Conservation (phyloP, 2,888 invertebrate genomes). For the Sepiola atlantica region DNA sequence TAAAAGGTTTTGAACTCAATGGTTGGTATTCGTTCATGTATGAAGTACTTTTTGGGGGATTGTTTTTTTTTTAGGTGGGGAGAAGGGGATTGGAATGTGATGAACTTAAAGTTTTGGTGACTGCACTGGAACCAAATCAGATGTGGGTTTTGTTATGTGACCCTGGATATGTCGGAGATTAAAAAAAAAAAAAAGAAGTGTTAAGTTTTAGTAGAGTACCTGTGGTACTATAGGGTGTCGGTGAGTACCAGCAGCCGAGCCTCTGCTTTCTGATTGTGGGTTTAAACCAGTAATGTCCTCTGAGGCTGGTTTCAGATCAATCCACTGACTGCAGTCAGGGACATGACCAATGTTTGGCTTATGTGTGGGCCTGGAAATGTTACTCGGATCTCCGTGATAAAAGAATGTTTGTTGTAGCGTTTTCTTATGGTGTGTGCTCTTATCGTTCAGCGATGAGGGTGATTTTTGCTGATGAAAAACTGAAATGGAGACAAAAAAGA, state of each 20-base stretch:
- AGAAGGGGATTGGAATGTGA: background rate
- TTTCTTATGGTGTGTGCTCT: constrained; percentile 2
- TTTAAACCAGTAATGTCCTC: constrained; percentile 21
- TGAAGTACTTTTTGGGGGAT: background rate
- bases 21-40: background rate
- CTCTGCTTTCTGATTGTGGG: constrained; percentile 1
- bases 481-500: background rate
- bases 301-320: constrained; percentile 32
- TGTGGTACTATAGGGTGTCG: background rate
- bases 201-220: background rate
- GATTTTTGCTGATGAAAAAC: constrained; percentile 11
- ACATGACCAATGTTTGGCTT: constrained; percentile 1
- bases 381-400: background rate
- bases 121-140: constrained; percentile 11
- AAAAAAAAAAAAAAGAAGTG: no score
- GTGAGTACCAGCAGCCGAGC: background rate
- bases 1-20: background rate
- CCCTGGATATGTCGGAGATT: background rate
- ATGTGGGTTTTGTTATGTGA: background rate
- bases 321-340: constrained; percentile 32
- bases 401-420: background rate
- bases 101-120: background rate
- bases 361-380: background rate
- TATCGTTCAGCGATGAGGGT: background rate
- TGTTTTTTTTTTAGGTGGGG: background rate